These are phyloP conservation scores for Stomatorhinus walkeri DNA, from an alignment of 2,797 vertebrate genomes.

Conservation along the genomic window DNA sequence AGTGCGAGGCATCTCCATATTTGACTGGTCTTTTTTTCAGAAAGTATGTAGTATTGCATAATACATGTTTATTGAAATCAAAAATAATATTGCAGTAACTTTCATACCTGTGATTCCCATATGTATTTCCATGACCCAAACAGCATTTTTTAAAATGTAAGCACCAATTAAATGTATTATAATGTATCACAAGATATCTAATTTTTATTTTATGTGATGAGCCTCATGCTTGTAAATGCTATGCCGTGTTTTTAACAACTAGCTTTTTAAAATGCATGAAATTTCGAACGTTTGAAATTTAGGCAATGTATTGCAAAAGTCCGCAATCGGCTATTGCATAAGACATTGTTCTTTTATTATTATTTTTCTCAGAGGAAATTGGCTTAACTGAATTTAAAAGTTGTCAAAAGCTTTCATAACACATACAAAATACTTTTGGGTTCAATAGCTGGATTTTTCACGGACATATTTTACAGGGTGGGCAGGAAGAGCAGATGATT, in stretches of 20 bases:
- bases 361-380: neutral
- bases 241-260: neutral
- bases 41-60: neutral
- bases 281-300: neutral
- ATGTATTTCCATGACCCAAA: neutral
- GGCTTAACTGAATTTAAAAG: neutral
- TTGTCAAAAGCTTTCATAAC: neutral
- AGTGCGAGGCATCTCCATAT: neutral
- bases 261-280: neutral
- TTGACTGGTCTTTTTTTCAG: neutral
- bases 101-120: neutral
- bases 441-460: neutral
- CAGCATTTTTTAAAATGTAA: neutral
- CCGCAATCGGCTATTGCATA: neutral
- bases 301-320: neutral
- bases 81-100: neutral
- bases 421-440: neutral
- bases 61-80: neutral
- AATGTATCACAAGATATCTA: neutral
- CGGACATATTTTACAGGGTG: neutral
- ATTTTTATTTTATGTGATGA: neutral
- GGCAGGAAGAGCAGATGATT: neutral
- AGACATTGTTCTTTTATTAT: neutral
- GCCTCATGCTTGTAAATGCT: neutral
- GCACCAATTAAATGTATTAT: neutral